These are phyloP conservation scores for Struthidea cinerea DNA, from an alignment of 2,113 vertebrate genomes.

Conservation along the genomic window DNA sequence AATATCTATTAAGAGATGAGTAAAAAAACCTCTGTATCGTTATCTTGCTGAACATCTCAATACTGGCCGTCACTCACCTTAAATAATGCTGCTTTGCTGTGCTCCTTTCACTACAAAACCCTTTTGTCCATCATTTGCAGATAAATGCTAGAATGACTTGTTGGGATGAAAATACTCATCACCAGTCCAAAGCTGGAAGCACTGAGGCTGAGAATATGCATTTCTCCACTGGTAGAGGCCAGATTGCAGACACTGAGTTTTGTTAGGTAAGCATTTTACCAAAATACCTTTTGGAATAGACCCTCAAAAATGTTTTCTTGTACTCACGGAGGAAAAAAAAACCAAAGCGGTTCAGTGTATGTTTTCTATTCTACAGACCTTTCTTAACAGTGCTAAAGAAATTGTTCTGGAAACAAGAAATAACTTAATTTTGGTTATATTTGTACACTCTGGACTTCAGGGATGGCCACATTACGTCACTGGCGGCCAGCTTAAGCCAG, in stretches of 20 bases:
- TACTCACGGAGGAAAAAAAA: background rate
- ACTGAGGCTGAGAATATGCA: background rate
- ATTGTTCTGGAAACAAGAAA: background rate
- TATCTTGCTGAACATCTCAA: background rate
- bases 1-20: background rate
- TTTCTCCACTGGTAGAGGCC: background rate
- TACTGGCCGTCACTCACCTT: background rate
- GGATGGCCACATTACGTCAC: background rate
- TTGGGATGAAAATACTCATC: background rate
- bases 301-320: background rate
- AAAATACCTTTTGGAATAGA: background rate
- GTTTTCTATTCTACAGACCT: background rate
- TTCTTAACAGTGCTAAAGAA: background rate
- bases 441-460: background rate
- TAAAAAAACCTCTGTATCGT: accelerated
- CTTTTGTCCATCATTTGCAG: background rate
- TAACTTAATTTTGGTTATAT: background rate
- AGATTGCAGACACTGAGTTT: background rate
- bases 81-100: background rate
- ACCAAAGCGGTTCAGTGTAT: background rate
- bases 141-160: background rate
- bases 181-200: background rate
- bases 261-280: background rate
- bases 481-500: background rate
- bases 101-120: background rate